Evolutionary conservation across 1,140 invertebrate species (phyloP), one percentile per base, ranked within the genome.

Genomic region (Leucophenga varia): DNA sequence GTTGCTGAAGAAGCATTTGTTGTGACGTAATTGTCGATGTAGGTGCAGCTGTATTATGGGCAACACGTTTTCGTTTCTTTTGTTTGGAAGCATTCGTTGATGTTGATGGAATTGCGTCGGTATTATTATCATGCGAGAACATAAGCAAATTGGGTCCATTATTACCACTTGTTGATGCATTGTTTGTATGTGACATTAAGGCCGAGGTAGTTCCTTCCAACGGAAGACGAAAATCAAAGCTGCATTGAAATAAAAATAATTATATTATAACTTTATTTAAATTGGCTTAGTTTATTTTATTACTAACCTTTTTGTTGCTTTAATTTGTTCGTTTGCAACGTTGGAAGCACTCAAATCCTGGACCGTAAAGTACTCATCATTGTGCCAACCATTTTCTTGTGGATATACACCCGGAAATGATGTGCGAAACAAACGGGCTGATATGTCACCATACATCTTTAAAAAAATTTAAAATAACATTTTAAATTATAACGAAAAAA

Each of bases 381-480:
- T 61, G 56, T 17, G 59, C 72, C 72, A 75, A 37, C 74, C 69
- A 38, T 60, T 48, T 28, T 60, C 39, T 43, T 61, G 61, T 35
- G 41, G 46, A 38, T 70, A 72, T 3, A 59, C 57, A 5, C 54
- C 70, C 8, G 65, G 47, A 37, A 73, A 72, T 12, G 69, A 59
- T 19, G 65, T 59, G 32, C 64, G 70, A 49, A 70, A 73, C 43
- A 63, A 73, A 2, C 70, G 56, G 39, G 67, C 57, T 38, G 70
- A 65, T 49, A 72, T 63, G 43, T 73, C 70, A 8, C 65, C 65
- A 44, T 72, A 73, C 49, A 71, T 64, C 70, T 73, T 32, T 0
- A 38, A 35, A 38, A 30, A 16, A 20, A n/a, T n/a, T n/a, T n/a
- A n/a, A n/a, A n/a, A n/a, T n/a, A n/a, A n/a, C n/a, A n/a, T n/a